Evolutionary conservation across 2,797 vertebrate genomes (phyloP).

Genomic region (Glyptemys insculpta): DNA sequence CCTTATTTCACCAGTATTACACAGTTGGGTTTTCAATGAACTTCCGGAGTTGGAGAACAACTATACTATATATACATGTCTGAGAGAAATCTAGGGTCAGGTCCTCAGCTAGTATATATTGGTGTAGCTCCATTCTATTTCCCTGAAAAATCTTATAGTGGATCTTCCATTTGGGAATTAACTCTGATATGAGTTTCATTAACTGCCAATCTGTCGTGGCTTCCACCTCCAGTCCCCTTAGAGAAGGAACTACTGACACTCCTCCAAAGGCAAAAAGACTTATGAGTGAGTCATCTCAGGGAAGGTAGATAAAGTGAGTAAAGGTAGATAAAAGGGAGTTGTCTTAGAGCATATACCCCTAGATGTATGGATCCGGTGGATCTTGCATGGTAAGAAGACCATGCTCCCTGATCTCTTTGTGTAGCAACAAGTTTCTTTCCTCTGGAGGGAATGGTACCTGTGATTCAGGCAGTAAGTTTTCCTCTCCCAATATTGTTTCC

Average conservation of each 20-base stretch:
- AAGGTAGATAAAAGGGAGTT: background rate
- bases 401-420: background rate
- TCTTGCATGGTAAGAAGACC: background rate
- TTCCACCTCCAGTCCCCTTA: background rate
- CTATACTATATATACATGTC: background rate
- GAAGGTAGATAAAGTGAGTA: no score
- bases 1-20: background rate
- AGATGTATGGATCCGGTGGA: background rate
- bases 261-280: background rate
- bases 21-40: background rate
- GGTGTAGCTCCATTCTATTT: background rate
- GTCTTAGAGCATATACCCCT: background rate
- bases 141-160: background rate
- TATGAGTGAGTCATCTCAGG: accelerated
- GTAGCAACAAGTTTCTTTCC: background rate
- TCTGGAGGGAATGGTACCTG: background rate
- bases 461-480: background rate
- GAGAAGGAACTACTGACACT: background rate
- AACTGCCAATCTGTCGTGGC: background rate
- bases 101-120: background rate
- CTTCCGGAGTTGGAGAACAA: background rate
- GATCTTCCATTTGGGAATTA: background rate
- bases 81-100: background rate
- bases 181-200: background rate
- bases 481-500: background rate